These are phyloP conservation scores for Neopipo cinnamomea DNA, from an alignment of 2,113 vertebrate species.

Conservation along the genomic window DNA sequence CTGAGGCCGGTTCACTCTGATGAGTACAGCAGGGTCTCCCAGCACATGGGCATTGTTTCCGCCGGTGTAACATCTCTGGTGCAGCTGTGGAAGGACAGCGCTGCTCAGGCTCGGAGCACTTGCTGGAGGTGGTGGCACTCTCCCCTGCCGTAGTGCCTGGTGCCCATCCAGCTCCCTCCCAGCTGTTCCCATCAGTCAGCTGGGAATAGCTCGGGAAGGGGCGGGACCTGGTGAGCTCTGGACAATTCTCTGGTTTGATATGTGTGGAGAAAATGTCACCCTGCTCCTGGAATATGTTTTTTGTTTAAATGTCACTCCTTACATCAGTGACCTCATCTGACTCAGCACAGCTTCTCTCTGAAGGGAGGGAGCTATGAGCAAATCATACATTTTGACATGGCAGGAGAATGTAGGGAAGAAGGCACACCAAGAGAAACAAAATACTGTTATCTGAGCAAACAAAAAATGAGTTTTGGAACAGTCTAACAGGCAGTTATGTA, in stretches of 20 bases:
- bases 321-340: conserved; percentile 19
- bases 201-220: background rate
- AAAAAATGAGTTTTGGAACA: background rate
- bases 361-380: background rate
- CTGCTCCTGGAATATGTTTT: background rate
- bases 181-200: conserved; percentile 34
- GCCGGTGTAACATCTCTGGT: background rate
- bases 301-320: conserved; percentile 10
- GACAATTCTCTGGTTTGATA: background rate
- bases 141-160: background rate
- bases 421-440: background rate
- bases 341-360: background rate
- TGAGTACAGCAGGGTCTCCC: background rate
- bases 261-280: conserved; percentile 38
- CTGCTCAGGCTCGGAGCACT: background rate
- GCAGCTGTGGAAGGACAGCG: background rate
- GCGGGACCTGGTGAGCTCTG: background rate
- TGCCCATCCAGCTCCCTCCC: background rate
- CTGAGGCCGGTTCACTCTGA: background rate
- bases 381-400: background rate
- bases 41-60: conserved; percentile 43
- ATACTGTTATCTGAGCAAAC: conserved; percentile 1
- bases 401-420: background rate
- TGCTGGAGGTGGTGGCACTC: background rate
- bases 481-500: background rate